Percentiles rank a stretch among this genome's conserved stretches.
phyloP scores from a whole-genome alignment of 2,113 vertebrate species.

The Vimba vimba region DNA sequence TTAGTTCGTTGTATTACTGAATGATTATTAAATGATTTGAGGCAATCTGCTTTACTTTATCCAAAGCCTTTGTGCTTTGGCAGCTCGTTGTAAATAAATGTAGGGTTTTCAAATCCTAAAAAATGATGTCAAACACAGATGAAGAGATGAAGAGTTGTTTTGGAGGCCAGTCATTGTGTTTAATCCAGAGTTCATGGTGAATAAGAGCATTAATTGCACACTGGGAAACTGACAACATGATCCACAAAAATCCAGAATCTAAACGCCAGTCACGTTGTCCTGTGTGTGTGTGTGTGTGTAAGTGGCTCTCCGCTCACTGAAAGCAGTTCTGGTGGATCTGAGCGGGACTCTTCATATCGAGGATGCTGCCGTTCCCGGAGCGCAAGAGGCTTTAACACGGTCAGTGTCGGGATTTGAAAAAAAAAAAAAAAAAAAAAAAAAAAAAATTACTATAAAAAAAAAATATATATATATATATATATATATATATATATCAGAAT shows the following conservation, averaged over 20 bases:
- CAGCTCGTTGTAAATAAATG: constrained; percentile 36
- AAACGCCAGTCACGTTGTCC: background rate
- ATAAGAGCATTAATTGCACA: constrained; percentile 68
- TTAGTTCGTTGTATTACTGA: constrained; percentile 14
- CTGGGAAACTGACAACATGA: background rate
- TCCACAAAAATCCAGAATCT: background rate
- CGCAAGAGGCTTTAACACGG: constrained; percentile 92
- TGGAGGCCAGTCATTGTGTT: constrained; percentile 1
- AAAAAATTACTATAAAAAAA: no score
- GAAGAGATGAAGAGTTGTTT: constrained; percentile 13
- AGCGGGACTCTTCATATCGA: constrained; percentile 94
- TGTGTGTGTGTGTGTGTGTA: no score
- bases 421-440: no score
- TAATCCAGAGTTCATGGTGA: constrained; percentile 28
- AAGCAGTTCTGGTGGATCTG: constrained; percentile 95
- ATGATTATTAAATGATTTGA: constrained; percentile 15
- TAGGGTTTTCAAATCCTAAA: constrained; percentile 18
- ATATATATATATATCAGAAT: no score
- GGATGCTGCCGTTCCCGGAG: constrained; percentile 88
- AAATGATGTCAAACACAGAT: constrained; percentile 33
- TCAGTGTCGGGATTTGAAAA: constrained; percentile 63
- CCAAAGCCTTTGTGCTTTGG: constrained; percentile 18
- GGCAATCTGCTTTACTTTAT: constrained; percentile 21
- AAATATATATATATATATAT: no score
- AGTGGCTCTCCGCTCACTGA: constrained; percentile 76